phyloP scores from a whole-genome alignment of 2,797 vertebrate species.

The Toxotes lorentzi region DNA sequence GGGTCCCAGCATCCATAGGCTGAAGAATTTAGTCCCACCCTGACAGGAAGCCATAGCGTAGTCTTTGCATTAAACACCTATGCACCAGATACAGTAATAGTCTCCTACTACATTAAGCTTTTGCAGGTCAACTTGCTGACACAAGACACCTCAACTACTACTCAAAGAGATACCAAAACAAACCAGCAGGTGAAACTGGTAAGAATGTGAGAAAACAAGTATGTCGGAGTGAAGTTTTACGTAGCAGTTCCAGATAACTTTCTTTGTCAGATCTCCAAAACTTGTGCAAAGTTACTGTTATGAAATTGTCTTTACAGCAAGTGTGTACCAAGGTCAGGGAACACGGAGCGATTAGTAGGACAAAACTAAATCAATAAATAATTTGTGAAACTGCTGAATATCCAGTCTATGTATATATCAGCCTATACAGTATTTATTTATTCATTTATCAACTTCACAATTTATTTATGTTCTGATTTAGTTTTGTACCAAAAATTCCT shows the following conservation, averaged over 20 bases:
- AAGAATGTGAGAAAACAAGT: conserved; percentile 8
- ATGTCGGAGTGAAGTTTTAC: background rate
- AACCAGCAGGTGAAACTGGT: conserved; percentile 24
- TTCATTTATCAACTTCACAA: conserved; percentile 31
- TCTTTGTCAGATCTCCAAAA: conserved; percentile 32
- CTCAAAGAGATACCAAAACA: conserved; percentile 32
- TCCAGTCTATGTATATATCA: conserved; percentile 23
- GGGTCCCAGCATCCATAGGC: background rate
- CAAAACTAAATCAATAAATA: conserved; percentile 48
- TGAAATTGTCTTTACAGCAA: background rate
- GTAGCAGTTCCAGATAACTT: conserved; percentile 2
- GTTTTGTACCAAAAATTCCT: conserved; percentile 48
- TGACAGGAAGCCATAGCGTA: background rate
- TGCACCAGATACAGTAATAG: conserved; percentile 11
- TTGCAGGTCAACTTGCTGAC: conserved; percentile 13
- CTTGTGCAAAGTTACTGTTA: conserved; percentile 56
- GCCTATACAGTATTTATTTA: conserved; percentile 38
- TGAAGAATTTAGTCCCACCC: background rate
- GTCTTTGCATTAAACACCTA: conserved; percentile 24
- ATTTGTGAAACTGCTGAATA: conserved; percentile 26
- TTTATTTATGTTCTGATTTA: conserved; percentile 48
- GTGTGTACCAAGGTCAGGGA: conserved; percentile 22
- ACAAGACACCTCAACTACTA: conserved; percentile 38
- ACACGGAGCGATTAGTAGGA: conserved; percentile 8
- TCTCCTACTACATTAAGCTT: background rate